Evolutionary conservation across 2,888 invertebrate genomes (phyloP), one percentile per base, ranked within the genome.

Genomic region (Caenorhabditis sp.): DNA sequence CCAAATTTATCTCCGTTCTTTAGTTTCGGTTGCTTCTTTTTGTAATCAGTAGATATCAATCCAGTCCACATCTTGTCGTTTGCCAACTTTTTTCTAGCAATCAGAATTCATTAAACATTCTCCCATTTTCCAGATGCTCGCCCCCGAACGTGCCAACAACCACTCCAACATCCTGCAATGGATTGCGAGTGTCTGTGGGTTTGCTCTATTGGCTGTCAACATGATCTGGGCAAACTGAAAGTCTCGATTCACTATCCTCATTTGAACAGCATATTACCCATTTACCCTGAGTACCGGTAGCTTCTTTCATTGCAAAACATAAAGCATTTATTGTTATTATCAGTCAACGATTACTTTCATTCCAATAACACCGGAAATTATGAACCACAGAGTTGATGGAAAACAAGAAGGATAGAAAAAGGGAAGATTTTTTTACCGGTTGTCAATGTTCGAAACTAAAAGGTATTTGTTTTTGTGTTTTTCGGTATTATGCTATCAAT

Each of bases 141-240:
- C 86, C 12, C 88, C 89, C 3, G 89, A 90, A 82, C 85, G 86
- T 28, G 80, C 82, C 16, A 90, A 89, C 73, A 77, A 86, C 31
- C 89, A 88, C 56, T 82, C 85, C 10, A 88, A 88, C 44, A 70
- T 90, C 12, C 84, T 88, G 22, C 88, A 90, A 69, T 90, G 89
- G 89, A 24, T 85, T 16, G 81, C 87, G 4, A 82, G 87, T 24
- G 70, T 88, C 19, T 22, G 70, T 24, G 90, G 90, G 14, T 90
- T 88, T 58, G 72, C 82, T 19, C 61, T 89, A 7, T 83, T 88
- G 22, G 87, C 86, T 26, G 81, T 85, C 22, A 84, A 84, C 51
- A 87, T 89, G 86, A 74, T 82, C 54, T 84, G 83, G 83, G 70
- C 69, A 3, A 56, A 12, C 22, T 58, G 19, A 64, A 47, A 47